phyloP scores from a whole-genome alignment of 2,113 vertebrate genomes.

The Centropus unirufus region DNA sequence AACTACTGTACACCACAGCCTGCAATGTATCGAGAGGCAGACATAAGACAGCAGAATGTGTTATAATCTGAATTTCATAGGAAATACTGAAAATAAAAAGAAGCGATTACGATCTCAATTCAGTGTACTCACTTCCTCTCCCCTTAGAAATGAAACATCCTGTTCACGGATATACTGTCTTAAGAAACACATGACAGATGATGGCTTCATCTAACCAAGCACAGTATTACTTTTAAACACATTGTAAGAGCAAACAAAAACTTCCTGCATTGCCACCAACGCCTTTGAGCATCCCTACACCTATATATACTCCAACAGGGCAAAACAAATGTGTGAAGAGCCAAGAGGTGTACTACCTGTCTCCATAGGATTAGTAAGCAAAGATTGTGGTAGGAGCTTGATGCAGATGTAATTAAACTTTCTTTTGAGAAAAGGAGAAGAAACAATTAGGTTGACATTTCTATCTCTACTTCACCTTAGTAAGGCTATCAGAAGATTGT shows the following conservation, averaged over 20 bases:
- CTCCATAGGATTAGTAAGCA: constrained; percentile 41
- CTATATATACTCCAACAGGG: not conserved
- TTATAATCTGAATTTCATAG: not conserved
- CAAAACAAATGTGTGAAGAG: not conserved
- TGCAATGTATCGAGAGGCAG: not conserved
- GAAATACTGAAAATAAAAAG: not conserved
- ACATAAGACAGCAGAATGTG: not conserved
- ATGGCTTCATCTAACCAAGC: not conserved
- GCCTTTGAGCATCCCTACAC: not conserved
- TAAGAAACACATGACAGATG: not conserved
- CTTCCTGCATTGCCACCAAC: not conserved
- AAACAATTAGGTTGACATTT: not conserved
- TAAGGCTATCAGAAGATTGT: not conserved
- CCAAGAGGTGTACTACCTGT: not conserved
- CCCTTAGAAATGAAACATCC: not conserved
- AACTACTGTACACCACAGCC: not conserved
- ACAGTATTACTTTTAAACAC: not conserved
- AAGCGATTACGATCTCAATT: constrained; percentile 2
- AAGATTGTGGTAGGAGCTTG: constrained; percentile 12
- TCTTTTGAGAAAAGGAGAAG: not conserved
- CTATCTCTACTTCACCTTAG: not conserved
- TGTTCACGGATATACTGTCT: not conserved
- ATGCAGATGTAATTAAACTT: constrained; percentile 13
- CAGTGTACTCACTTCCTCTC: not conserved
- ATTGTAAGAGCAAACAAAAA: not conserved